Evolutionary conservation across 2,113 vertebrate genomes (phyloP).

Genomic region (Phoenicopterus ruber): DNA sequence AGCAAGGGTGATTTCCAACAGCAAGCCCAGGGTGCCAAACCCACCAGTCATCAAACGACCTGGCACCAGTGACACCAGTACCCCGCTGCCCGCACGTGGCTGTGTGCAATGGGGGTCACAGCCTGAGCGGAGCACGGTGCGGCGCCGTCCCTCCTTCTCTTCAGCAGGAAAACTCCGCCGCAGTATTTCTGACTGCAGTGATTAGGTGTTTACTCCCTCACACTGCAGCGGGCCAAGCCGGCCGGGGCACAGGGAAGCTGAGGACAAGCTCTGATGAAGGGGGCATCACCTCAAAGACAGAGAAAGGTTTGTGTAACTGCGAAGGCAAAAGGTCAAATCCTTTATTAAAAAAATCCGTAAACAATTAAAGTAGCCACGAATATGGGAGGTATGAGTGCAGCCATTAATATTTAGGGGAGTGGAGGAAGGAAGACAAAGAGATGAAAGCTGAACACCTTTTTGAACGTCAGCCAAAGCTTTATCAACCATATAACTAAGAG

Average conservation of each 20-base stretch:
- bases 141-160: background rate
- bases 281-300: background rate
- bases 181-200: background rate
- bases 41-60: background rate
- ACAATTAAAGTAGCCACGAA: background rate
- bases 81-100: accelerated
- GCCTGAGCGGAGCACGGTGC: accelerated
- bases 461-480: conserved; percentile 62
- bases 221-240: accelerated
- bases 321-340: conserved; percentile 21
- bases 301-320: conserved; percentile 10
- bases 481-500: conserved; percentile 52
- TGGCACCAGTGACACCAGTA: background rate
- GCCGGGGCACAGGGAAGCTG: accelerated
- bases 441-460: conserved; percentile 65
- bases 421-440: conserved; percentile 53
- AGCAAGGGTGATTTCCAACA: background rate
- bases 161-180: background rate
- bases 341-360: conserved; percentile 11
- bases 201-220: background rate
- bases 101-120: background rate
- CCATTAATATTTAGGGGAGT: conserved; percentile 40
- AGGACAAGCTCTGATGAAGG: background rate
- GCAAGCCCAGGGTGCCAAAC: background rate
- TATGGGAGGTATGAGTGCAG: background rate